Percentiles rank a stretch among this genome's conserved stretches.
phyloP scores from a whole-genome alignment of 2,113 vertebrate species.

The Felis catus region DNA sequence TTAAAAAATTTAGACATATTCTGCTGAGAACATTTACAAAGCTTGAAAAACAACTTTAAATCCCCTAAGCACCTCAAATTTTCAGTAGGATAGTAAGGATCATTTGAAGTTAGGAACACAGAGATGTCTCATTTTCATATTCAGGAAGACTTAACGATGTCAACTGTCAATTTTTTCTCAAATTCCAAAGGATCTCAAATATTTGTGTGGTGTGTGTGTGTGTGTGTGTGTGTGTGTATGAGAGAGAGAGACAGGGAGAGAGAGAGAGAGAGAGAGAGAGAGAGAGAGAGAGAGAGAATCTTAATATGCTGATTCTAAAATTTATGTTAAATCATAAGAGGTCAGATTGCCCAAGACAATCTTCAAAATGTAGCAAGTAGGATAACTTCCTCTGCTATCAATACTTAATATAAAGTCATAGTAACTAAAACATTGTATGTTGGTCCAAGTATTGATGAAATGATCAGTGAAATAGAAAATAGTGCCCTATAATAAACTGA shows the following conservation, averaged over 20 bases:
- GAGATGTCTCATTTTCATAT: background rate
- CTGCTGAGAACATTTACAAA: background rate
- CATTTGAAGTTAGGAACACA: background rate
- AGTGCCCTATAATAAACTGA: background rate
- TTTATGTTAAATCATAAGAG: background rate
- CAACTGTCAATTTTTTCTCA: background rate
- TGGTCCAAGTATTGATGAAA: background rate
- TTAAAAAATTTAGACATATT: background rate
- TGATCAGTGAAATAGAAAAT: background rate
- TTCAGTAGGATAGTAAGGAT: background rate
- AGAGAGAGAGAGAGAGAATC: background rate
- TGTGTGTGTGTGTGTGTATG: too few relatives aligned
- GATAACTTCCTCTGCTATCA: background rate
- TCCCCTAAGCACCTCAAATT: background rate
- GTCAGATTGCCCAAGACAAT: background rate
- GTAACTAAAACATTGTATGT: background rate
- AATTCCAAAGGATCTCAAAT: background rate
- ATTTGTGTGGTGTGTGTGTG: background rate
- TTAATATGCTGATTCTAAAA: background rate
- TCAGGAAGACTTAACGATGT: background rate
- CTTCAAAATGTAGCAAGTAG: background rate
- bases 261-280: too few relatives aligned
- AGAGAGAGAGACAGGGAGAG: too few relatives aligned
- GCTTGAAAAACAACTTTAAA: background rate
- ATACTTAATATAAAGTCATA: background rate